phyloP scores from a whole-genome alignment of 2,113 vertebrate species.

The Girardinichthys multiradiatus region DNA sequence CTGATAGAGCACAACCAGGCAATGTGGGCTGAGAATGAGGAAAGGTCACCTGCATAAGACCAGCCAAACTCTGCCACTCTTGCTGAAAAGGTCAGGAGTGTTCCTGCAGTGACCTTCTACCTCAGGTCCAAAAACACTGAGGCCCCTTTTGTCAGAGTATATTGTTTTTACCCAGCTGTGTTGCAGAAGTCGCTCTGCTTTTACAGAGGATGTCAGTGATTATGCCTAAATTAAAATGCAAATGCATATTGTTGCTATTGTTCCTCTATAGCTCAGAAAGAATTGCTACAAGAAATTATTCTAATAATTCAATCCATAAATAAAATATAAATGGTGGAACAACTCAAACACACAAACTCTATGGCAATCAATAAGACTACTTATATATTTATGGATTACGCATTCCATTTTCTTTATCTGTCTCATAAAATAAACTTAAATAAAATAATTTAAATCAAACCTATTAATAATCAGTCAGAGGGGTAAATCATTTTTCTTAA shows the following conservation, averaged over 20 bases:
- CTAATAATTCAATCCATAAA: too few relatives aligned
- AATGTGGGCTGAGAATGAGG: conserved; percentile 43
- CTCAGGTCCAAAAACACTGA: conserved; percentile 29
- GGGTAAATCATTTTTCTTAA: too few relatives aligned
- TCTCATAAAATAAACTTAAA: too few relatives aligned
- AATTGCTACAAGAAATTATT: too few relatives aligned
- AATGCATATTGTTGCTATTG: background rate
- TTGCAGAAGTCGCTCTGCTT: background rate
- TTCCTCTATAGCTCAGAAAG: too few relatives aligned
- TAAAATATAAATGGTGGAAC: too few relatives aligned
- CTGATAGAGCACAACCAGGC: conserved; percentile 46
- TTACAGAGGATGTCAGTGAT: background rate
- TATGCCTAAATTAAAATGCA: background rate
- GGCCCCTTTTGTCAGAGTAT: conserved; percentile 27
- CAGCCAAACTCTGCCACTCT: conserved; percentile 73
- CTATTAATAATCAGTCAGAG: too few relatives aligned
- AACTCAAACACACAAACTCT: too few relatives aligned
- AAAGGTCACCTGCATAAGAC: conserved; percentile 79
- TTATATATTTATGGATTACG: too few relatives aligned
- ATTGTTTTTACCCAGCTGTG: conserved; percentile 3
- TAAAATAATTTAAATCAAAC: too few relatives aligned
- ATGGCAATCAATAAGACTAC: too few relatives aligned
- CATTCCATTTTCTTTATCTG: too few relatives aligned
- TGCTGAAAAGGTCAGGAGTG: conserved; percentile 81
- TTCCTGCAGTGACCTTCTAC: conserved; percentile 53